Conservation (phyloP, 2,797 vertebrate genomes). For the Cuniculus paca region DNA sequence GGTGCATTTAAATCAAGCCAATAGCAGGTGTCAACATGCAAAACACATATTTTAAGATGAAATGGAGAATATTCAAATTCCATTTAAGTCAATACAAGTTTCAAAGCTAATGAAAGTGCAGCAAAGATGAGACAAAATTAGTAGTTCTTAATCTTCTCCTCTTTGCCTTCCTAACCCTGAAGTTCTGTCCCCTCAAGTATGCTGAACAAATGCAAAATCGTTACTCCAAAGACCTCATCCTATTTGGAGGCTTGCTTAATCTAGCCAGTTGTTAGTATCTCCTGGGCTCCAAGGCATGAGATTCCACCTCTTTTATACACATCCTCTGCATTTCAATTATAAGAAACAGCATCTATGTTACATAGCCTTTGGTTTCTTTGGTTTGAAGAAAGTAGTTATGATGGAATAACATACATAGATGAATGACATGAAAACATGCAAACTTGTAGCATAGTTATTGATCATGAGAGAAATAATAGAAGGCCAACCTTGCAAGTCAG, state of each 20-base stretch:
- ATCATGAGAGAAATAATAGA: neutral
- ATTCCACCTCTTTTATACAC: neutral
- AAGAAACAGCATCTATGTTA: neutral
- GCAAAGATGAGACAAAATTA: neutral
- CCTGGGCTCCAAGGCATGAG: neutral
- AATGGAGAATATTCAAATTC: slow-evolving; percentile 68
- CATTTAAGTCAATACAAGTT: slow-evolving; percentile 45
- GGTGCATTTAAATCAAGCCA: slow-evolving; percentile 28
- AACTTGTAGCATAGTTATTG: neutral
- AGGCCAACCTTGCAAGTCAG: neutral
- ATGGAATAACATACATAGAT: neutral
- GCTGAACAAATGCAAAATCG: slow-evolving; percentile 56
- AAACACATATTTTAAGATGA: slow-evolving; percentile 63
- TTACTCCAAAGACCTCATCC: neutral
- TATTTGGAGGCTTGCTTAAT: neutral
- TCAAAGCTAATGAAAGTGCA: slow-evolving; percentile 60
- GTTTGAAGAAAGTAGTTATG: neutral
- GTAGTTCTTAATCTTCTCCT: slow-evolving; percentile 5
- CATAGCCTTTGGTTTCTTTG: neutral
- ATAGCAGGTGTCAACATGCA: slow-evolving; percentile 7
- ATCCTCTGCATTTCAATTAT: neutral
- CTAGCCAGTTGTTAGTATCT: neutral
- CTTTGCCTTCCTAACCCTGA: slow-evolving; percentile 19
- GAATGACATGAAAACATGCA: neutral
- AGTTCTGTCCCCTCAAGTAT: neutral